These are phyloP conservation scores for Sinocyclocheilus anshuiensis DNA, from an alignment of 2,113 vertebrate genomes.

Conservation along the genomic window DNA sequence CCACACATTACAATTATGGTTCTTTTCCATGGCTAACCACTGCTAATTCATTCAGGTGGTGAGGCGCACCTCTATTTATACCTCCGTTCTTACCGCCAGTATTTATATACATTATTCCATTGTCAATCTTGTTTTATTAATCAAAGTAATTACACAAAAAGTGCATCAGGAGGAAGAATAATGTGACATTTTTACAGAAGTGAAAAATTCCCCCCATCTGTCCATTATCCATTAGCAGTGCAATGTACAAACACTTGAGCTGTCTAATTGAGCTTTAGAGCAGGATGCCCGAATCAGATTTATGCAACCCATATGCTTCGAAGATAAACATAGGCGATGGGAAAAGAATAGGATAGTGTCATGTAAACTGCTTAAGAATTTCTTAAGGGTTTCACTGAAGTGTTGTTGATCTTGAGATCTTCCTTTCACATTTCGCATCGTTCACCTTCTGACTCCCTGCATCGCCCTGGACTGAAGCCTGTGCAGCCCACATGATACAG, in stretches of 20 bases:
- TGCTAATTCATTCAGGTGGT: constrained; percentile 38
- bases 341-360: constrained; percentile 63
- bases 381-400: constrained; percentile 59
- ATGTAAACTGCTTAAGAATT: constrained; percentile 65
- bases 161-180: constrained; percentile 60
- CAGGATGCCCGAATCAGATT: constrained; percentile 62
- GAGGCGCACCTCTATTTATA: constrained; percentile 36
- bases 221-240: constrained; percentile 64
- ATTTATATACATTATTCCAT: constrained; percentile 60
- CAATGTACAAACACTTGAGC: constrained; percentile 67
- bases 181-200: constrained; percentile 64
- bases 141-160: constrained; percentile 70
- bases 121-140: constrained; percentile 65
- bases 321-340: constrained; percentile 67
- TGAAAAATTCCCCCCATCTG: constrained; percentile 70
- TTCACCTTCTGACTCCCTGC: constrained; percentile 51
- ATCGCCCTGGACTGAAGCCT: constrained; percentile 38
- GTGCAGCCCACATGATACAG: constrained; percentile 49
- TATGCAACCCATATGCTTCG: constrained; percentile 70
- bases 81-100: constrained; percentile 16
- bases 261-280: constrained; percentile 72
- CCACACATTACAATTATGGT: constrained; percentile 52
- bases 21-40: constrained; percentile 47
- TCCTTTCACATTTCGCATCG: constrained; percentile 22
- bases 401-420: not conserved